Percentiles rank a stretch among this genome's conserved stretches.
These are phyloP conservation scores for Lasius fuliginosus DNA, from an alignment of 2,888 invertebrate genomes.

Conservation along the genomic window DNA sequence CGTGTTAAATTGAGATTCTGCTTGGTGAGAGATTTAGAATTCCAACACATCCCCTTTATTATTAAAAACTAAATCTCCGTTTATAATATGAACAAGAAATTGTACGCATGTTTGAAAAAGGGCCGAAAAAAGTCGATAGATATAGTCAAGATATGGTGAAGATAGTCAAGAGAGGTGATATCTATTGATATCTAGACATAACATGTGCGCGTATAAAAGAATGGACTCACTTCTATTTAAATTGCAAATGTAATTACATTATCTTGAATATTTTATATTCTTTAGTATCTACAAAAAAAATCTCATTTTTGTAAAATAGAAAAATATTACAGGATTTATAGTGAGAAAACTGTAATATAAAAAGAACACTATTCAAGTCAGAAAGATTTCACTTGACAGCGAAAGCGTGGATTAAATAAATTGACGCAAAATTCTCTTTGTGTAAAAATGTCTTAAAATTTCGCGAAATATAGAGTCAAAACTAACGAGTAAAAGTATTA, in stretches of 20 bases:
- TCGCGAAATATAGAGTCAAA: neutral
- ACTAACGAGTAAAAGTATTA: neutral
- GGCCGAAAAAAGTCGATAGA: conserved; percentile 28
- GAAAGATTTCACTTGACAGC: neutral
- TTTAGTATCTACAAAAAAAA: neutral
- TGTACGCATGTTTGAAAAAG: conserved; percentile 12
- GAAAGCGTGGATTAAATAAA: conserved; percentile 4
- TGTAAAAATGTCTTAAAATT: neutral
- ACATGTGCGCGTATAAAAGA: conserved; percentile 29
- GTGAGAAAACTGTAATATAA: neutral
- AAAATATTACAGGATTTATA: conserved; percentile 6
- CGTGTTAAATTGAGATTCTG: neutral
- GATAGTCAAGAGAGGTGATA: too few species aligned
- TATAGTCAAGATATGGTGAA: conserved; percentile 30
- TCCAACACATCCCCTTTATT: neutral
- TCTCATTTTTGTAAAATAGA: conserved; percentile 13
- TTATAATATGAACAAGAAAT: conserved; percentile 17
- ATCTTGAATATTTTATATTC: conserved; percentile 31
- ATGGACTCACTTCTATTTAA: conserved; percentile 37
- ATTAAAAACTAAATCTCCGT: neutral
- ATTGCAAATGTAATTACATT: conserved; percentile 40
- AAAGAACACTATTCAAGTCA: neutral
- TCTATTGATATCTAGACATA: conserved; percentile 28
- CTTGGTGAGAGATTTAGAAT: neutral
- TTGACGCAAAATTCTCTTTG: neutral